Evolutionary conservation across 92 coral and sea anemone genomes (phyloP).

Genomic region (Epizoanthus ramosus): DNA sequence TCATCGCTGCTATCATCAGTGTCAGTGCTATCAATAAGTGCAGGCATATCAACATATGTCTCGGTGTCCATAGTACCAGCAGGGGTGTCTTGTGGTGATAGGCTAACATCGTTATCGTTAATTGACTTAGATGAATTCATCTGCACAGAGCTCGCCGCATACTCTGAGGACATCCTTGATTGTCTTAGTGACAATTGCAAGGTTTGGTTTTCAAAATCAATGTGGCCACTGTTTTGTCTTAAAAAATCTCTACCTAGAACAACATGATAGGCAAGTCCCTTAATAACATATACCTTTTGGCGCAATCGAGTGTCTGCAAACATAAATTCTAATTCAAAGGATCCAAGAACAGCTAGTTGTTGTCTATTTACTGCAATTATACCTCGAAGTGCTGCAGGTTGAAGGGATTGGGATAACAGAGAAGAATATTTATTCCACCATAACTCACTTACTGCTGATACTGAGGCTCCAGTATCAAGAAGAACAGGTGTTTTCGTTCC

Average conservation of each 20-base stretch:
- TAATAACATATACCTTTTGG: background rate
- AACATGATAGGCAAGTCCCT: background rate
- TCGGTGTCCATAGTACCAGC: too few species aligned
- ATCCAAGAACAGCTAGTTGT: conserved; percentile 10
- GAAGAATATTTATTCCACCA: conserved; percentile 1
- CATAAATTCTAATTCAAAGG: background rate
- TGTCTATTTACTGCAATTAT: background rate
- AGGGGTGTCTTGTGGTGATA: too few species aligned
- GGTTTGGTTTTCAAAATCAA: background rate
- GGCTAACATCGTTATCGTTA: too few species aligned
- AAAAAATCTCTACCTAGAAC: conserved; percentile 10
- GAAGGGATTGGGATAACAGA: background rate
- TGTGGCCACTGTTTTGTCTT: background rate
- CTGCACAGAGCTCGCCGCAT: too few species aligned
- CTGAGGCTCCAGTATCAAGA: background rate
- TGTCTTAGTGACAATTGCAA: background rate
- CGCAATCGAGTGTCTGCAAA: background rate
- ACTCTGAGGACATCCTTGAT: background rate
- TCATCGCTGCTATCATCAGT: too few species aligned
- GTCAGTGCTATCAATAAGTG: too few species aligned
- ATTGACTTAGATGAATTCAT: too few species aligned
- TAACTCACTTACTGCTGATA: background rate
- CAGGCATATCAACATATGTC: too few species aligned
- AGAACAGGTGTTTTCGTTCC: background rate
- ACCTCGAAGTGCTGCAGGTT: background rate